Conservation (phyloP, 2,113 vertebrate species). For the Ailuropoda melanoleuca region DNA sequence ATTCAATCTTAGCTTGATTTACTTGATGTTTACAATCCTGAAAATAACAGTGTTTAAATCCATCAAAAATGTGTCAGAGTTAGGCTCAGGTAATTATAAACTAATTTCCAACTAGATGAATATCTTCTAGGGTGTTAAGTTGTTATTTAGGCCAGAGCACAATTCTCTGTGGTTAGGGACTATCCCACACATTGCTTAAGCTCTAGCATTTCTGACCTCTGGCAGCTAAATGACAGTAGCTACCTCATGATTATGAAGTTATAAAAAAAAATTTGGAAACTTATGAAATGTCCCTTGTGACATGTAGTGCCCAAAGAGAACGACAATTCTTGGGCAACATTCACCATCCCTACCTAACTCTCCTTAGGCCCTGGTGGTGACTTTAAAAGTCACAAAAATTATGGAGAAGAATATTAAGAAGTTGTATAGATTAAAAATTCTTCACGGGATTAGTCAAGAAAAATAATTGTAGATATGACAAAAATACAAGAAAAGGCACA, state of each 20-base stretch:
- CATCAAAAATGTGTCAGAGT: neutral
- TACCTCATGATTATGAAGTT: neutral
- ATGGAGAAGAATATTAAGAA: neutral
- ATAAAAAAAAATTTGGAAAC: neutral
- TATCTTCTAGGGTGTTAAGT: neutral
- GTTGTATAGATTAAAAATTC: neutral
- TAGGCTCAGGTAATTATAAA: neutral
- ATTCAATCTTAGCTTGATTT: neutral
- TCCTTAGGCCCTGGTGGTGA: neutral
- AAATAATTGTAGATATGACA: neutral
- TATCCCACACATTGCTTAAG: neutral
- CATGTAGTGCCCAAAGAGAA: neutral
- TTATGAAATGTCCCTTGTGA: neutral
- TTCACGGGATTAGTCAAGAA: neutral
- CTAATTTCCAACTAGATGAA: neutral
- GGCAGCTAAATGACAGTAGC: neutral
- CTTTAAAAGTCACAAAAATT: neutral
- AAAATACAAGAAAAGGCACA: neutral
- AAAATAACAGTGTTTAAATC: neutral
- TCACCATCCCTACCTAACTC: neutral
- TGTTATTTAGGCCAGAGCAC: neutral
- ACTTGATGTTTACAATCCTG: neutral
- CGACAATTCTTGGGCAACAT: neutral
- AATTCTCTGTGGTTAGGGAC: neutral
- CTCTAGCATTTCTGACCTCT: neutral